A percentile compares a stretch with the other conserved stretches of the same genome.
These are phyloP conservation scores for Tetheella fluctuosa DNA, from an alignment of 2,888 invertebrate species.

Conservation along the genomic window DNA sequence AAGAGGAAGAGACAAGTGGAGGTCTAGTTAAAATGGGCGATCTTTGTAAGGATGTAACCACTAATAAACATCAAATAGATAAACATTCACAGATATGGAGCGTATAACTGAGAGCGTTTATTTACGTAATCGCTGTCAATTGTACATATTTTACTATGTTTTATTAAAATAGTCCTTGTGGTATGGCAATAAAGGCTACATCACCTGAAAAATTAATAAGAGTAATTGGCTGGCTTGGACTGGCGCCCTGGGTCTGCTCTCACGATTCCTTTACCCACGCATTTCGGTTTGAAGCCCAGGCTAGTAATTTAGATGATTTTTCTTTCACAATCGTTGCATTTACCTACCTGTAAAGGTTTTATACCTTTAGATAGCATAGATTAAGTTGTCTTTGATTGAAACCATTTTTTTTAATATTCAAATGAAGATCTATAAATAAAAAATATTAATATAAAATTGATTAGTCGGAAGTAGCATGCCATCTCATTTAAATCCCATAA, in stretches of 20 bases:
- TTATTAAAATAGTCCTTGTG: slow-evolving; percentile 34
- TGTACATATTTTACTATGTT: slow-evolving; percentile 22
- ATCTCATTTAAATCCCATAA: slow-evolving; percentile 30
- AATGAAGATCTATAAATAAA: too few species aligned
- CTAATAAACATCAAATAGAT: slow-evolving; percentile 56
- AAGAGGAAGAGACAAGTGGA: neutral
- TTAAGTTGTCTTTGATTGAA: too few species aligned
- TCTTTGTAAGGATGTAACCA: slow-evolving; percentile 46
- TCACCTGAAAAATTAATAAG: slow-evolving; percentile 22
- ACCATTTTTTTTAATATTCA: too few species aligned
- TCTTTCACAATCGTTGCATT: slow-evolving; percentile 37
- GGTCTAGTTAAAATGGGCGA: slow-evolving; percentile 31
- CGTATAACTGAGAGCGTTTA: slow-evolving; percentile 47
- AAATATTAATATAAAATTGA: too few species aligned
- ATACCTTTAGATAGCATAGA: too few species aligned
- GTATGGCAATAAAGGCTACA: slow-evolving; percentile 28
- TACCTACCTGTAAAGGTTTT: slow-evolving; percentile 2
- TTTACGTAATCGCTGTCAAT: slow-evolving; percentile 48
- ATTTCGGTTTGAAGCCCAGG: slow-evolving; percentile 33
- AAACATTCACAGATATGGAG: slow-evolving; percentile 52
- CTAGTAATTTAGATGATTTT: slow-evolving; percentile 42
- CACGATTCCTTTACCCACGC: slow-evolving; percentile 64
- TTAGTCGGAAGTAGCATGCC: slow-evolving; percentile 25
- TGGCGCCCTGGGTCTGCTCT: slow-evolving; percentile 54
- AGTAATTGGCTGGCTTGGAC: slow-evolving; percentile 30